Conservation (phyloP, 2,888 invertebrate species). For the Linnaemya vulpina region DNA sequence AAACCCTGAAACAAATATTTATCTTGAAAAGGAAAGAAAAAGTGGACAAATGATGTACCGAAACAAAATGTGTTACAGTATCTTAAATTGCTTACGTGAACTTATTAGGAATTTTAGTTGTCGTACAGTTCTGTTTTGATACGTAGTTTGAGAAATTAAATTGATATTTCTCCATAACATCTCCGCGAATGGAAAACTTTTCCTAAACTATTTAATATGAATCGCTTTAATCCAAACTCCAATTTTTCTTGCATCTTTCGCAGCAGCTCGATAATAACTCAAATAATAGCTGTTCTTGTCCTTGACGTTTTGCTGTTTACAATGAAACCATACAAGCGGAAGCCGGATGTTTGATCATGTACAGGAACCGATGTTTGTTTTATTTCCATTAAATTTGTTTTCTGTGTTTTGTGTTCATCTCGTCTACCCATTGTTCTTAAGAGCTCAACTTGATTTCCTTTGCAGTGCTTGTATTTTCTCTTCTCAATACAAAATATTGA, state of each 20-base stretch:
- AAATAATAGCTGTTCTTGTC: background rate
- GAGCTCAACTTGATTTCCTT: conserved; percentile 47
- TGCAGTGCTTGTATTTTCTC: background rate
- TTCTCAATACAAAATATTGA: conserved; percentile 25
- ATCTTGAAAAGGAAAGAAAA: too few species aligned
- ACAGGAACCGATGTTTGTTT: conserved; percentile 58
- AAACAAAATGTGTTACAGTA: too few species aligned
- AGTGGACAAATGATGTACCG: too few species aligned
- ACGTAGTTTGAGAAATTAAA: too few species aligned
- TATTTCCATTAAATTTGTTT: conserved; percentile 43
- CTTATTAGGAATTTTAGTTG: too few species aligned
- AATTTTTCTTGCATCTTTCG: background rate
- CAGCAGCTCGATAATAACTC: background rate
- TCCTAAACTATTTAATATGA: too few species aligned
- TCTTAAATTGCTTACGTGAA: too few species aligned
- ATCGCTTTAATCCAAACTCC: too few species aligned
- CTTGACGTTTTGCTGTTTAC: conserved; percentile 14
- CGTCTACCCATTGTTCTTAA: conserved; percentile 37
- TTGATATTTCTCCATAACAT: too few species aligned
- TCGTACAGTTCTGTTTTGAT: too few species aligned
- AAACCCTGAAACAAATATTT: too few species aligned
- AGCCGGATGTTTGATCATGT: conserved; percentile 65
- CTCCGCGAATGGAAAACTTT: too few species aligned
- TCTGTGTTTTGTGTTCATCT: background rate
- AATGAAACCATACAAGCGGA: conserved; percentile 48